These are phyloP conservation scores for Pemphigus obesinymphae DNA, from an alignment of 1,140 invertebrate genomes.

Conservation along the genomic window DNA sequence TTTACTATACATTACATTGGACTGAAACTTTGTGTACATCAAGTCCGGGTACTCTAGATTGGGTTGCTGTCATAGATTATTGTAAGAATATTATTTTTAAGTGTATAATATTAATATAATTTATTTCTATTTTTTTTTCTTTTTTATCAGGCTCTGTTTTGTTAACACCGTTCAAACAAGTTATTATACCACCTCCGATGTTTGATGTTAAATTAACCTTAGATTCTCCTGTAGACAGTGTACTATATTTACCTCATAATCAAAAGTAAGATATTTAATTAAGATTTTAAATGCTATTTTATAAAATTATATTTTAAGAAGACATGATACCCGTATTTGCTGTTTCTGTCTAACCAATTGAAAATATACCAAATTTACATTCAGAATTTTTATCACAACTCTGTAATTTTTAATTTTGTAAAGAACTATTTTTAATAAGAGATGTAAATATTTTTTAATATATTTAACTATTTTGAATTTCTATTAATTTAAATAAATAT, in stretches of 20 bases:
- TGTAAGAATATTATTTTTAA: background rate
- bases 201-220: slow-evolving; percentile 45
- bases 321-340: too few species aligned
- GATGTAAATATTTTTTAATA: too few species aligned
- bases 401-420: too few species aligned
- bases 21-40: slow-evolving; percentile 9
- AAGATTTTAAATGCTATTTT: too few species aligned
- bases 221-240: slow-evolving; percentile 11
- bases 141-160: slow-evolving; percentile 52
- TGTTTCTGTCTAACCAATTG: too few species aligned
- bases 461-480: too few species aligned
- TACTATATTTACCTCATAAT: slow-evolving; percentile 6
- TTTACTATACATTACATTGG: background rate
- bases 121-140: slow-evolving; percentile 20
- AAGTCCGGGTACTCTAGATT: slow-evolving; percentile 13
- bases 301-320: too few species aligned
- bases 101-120: background rate
- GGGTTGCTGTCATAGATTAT: slow-evolving; percentile 25
- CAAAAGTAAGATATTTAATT: background rate
- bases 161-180: slow-evolving; percentile 56
- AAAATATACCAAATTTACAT: too few species aligned
- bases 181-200: slow-evolving; percentile 61
- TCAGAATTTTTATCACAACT: too few species aligned
- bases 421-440: too few species aligned
- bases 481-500: too few species aligned